Conservation (phyloP, 2,888 invertebrate genomes). For the Augochlorella aurata region DNA sequence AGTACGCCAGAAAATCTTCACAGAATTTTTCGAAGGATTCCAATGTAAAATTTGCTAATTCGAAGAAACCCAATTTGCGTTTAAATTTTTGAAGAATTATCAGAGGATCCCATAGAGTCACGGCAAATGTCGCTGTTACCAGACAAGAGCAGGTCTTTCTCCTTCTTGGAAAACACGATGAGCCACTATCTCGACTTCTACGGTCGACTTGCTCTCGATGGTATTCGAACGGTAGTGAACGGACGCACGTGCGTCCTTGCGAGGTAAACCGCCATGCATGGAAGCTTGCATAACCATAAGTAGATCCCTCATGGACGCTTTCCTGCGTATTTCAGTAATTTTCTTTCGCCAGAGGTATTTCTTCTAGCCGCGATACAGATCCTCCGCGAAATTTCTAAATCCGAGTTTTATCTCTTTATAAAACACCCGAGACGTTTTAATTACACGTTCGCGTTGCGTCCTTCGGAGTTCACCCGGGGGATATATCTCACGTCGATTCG, state of each 20-base stretch:
- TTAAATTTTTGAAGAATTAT: background rate
- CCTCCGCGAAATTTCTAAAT: background rate
- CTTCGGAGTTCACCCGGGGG: background rate
- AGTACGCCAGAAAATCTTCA: too few relatives aligned
- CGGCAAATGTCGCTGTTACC: slow-evolving; percentile 26
- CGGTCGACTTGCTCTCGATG: slow-evolving; percentile 47
- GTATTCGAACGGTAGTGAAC: slow-evolving; percentile 63
- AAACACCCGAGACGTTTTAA: background rate
- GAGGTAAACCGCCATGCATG: slow-evolving; percentile 58
- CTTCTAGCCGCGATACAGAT: background rate
- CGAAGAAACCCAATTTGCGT: too few relatives aligned
- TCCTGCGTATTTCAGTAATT: slow-evolving; percentile 38
- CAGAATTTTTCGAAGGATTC: too few relatives aligned
- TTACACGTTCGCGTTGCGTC: background rate
- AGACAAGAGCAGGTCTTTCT: slow-evolving; percentile 30
- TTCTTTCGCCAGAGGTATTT: slow-evolving; percentile 24
- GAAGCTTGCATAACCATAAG: slow-evolving; percentile 58
- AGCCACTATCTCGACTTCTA: slow-evolving; percentile 30
- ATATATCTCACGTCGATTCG: slow-evolving; percentile 7
- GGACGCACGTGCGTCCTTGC: slow-evolving; percentile 66
- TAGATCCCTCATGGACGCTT: slow-evolving; percentile 45
- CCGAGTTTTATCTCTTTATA: background rate
- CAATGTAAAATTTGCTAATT: too few relatives aligned
- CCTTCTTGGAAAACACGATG: slow-evolving; percentile 56
- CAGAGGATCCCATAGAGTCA: background rate